Percentiles rank a stretch among this genome's conserved stretches.
Evolutionary conservation across 2,797 vertebrate species (phyloP).

Genomic region (Vireo griseus): DNA sequence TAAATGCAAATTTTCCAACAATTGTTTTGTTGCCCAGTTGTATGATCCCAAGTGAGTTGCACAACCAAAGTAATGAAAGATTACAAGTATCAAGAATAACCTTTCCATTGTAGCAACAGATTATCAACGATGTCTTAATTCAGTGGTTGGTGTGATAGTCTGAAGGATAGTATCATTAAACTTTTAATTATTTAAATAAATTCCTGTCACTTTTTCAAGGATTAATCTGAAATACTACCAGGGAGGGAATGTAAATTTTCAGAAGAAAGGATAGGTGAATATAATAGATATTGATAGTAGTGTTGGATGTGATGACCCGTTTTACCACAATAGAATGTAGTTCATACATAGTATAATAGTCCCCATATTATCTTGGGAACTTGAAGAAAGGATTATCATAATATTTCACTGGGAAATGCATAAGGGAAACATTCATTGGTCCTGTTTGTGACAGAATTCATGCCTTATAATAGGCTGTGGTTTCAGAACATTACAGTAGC

Average conservation of each 20-base stretch:
- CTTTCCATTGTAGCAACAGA: neutral
- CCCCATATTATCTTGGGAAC: neutral
- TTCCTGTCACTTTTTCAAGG: neutral
- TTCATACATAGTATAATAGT: neutral
- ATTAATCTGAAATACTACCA: neutral
- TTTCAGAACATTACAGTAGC: neutral
- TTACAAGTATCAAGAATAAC: neutral
- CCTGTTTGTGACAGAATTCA: neutral
- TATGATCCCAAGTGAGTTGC: neutral
- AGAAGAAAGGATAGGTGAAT: neutral
- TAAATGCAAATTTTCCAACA: neutral
- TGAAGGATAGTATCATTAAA: neutral
- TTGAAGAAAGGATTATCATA: neutral
- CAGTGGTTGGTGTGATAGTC: neutral
- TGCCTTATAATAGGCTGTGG: neutral
- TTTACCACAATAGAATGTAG: neutral
- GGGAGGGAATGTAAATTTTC: neutral
- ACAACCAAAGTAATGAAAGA: neutral
- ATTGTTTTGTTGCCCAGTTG: neutral
- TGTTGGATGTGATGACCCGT: neutral
- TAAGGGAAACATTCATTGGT: neutral
- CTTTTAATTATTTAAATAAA: neutral
- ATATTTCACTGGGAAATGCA: neutral
- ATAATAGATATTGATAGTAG: neutral
- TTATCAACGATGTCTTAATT: neutral